Base-by-base conservation (phyloP, 2,888 invertebrate genomes). In the Erynnis tages region DNA sequence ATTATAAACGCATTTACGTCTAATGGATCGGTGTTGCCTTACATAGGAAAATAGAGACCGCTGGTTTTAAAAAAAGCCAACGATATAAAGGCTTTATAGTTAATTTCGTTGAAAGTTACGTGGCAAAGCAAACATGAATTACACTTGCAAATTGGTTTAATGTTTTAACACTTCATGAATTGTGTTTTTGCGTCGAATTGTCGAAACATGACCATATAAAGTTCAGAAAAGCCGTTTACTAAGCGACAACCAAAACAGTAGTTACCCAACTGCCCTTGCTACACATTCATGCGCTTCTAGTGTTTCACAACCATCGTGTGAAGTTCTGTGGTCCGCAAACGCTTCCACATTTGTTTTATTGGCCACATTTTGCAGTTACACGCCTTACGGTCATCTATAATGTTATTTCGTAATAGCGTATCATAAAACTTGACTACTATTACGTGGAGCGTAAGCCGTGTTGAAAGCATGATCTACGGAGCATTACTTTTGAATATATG, bases 1-100 rank as follows among this genome's bases (percentile, higher is more conserved):
- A 81, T 83, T 84, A 83, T 79, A 83, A 82, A 74, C 67, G 66
- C 78, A 82, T 82, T 82, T 78, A 61, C 57, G 62, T 48, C 29
- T 56, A 79, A 80, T 79, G 75, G 69, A 72, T 67, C 62, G 50
- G 56, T 61, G 60, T 52, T 44, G 21, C 37, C 44, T 52, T 52
- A 44, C 44, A 35, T 29, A 37, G 35, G 29, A 37, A 37, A 44
- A 44, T 29, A 30, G 34, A 25, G 38, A 25, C 29, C 10, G 34
- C 3, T 17, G 25, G 17, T 46, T 46, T 46, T 35, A 19, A 27
- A 27, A 5, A 16, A 10, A 27, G 27, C 40, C 16, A 1, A 14
- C 25, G 40, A 5, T 40, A n/a, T 27, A 38, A 7, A 40, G 25
- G 5, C 1, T 10, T 11, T 35, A 35, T 4, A 25, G 6, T 25